Conservation (phyloP, 2,113 vertebrate species). For the Scartelaos histophorus region DNA sequence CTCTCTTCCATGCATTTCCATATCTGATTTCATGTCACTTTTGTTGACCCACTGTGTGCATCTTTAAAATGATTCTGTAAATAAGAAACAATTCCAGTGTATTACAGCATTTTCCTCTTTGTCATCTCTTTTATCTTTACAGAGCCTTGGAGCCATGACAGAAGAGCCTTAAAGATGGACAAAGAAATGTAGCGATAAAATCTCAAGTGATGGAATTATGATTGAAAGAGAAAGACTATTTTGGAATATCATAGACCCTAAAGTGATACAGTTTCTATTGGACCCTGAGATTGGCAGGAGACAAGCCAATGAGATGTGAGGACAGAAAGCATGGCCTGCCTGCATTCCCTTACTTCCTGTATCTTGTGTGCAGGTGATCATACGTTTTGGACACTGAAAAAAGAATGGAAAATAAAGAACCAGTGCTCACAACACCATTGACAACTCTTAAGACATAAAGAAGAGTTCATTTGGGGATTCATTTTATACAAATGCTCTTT, state of each 20-base stretch:
- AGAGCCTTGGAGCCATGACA: constrained; percentile 45
- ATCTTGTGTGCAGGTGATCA: constrained; percentile 25
- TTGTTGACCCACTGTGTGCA: not conserved
- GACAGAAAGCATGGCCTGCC: constrained; percentile 50
- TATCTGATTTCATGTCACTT: too few species aligned
- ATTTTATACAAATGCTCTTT: constrained; percentile 46
- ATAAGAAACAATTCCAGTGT: not conserved
- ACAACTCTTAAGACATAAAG: constrained; percentile 37
- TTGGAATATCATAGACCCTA: constrained; percentile 45
- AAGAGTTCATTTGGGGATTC: constrained; percentile 56
- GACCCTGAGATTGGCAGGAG: constrained; percentile 42
- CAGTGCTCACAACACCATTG: constrained; percentile 33
- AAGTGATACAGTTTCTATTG: constrained; percentile 36
- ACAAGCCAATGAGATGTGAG: constrained; percentile 51
- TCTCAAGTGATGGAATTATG: constrained; percentile 16
- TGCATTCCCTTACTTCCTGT: constrained; percentile 32
- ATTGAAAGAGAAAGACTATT: constrained; percentile 27
- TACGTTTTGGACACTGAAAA: constrained; percentile 28
- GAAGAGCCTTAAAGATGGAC: constrained; percentile 53
- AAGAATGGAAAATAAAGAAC: constrained; percentile 43
- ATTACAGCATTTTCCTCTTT: not conserved
- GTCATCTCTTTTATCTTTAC: constrained; percentile 44
- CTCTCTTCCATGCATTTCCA: too few species aligned
- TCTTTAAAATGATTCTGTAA: not conserved
- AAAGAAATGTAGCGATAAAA: constrained; percentile 38